A percentile compares a stretch with the other conserved stretches of the same genome.
These are phyloP conservation scores for Acanthaster planci DNA, from an alignment of 35 echinoderm and acorn worm genomes.

Conservation along the genomic window DNA sequence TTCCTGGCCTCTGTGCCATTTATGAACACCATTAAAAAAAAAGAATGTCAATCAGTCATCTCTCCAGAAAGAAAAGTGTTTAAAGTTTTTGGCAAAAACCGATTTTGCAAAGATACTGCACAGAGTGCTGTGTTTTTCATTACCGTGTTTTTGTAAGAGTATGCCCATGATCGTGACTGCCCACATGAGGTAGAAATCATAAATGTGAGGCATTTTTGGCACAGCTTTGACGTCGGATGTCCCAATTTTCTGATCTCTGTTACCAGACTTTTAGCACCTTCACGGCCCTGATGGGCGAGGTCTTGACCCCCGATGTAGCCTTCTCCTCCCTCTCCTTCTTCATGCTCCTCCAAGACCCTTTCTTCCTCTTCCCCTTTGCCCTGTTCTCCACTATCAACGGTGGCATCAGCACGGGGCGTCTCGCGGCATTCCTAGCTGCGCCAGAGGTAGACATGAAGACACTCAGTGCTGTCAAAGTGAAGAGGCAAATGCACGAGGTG, in stretches of 20 bases:
- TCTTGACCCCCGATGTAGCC: slow-evolving; percentile 62
- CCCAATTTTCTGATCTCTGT: slow-evolving; percentile 13
- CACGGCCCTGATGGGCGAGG: slow-evolving; percentile 27
- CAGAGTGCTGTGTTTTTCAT: too few relatives aligned
- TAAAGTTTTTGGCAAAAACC: too few relatives aligned
- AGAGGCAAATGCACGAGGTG: neutral
- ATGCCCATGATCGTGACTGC: neutral
- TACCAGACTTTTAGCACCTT: slow-evolving; percentile 55
- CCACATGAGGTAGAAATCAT: neutral
- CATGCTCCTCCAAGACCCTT: slow-evolving; percentile 54
- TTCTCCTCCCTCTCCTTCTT: slow-evolving; percentile 70
- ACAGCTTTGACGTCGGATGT: too few relatives aligned
- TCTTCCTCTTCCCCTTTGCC: slow-evolving; percentile 64
- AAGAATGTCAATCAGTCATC: too few relatives aligned
- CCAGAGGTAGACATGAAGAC: slow-evolving; percentile 50
- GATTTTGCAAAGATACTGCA: too few relatives aligned
- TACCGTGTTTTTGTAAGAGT: neutral
- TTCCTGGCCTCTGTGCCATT: too few relatives aligned
- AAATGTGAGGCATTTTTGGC: neutral
- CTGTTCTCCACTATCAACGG: slow-evolving; percentile 49
- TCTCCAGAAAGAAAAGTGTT: too few relatives aligned
- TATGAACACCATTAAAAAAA: too few relatives aligned
- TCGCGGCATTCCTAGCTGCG: slow-evolving; percentile 45
- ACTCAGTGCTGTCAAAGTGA: neutral
- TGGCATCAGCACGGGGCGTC: slow-evolving; percentile 45